Evolutionary conservation across 2,113 vertebrate species (phyloP).

Genomic region (Leptocoma aspasia): DNA sequence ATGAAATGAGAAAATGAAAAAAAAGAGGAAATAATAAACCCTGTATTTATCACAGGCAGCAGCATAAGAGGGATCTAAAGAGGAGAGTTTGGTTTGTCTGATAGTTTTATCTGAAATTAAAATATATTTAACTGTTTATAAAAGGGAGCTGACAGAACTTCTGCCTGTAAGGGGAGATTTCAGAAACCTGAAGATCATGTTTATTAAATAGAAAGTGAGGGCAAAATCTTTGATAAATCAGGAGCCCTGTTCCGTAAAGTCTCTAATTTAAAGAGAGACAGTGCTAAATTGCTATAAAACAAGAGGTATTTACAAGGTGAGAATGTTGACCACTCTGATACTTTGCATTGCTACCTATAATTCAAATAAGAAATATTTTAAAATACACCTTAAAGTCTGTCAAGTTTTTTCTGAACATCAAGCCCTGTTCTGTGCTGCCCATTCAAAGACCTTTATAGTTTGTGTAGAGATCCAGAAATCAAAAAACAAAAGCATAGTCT

Average conservation of each 20-base stretch:
- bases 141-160: not conserved
- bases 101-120: constrained; percentile 16
- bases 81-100: not conserved
- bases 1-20: not conserved
- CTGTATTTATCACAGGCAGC: not conserved
- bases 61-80: not conserved
- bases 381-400: not conserved
- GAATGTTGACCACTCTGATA: not conserved
- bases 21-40: not conserved
- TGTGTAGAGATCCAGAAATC: not conserved
- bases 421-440: not conserved
- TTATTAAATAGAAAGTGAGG: not conserved
- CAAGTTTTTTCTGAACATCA: not conserved
- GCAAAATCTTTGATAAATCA: not conserved
- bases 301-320: not conserved
- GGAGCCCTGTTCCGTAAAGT: not conserved
- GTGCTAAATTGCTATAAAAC: not conserved
- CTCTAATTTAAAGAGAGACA: not conserved
- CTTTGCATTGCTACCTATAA: not conserved
- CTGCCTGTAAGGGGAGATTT: not conserved
- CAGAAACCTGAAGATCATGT: not conserved
- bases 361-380: not conserved
- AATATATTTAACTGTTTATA: not conserved
- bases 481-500: not conserved
- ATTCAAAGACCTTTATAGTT: not conserved